Evolutionary conservation across 1,140 invertebrate genomes (phyloP).

Genomic region (Anthonomus grandis): DNA sequence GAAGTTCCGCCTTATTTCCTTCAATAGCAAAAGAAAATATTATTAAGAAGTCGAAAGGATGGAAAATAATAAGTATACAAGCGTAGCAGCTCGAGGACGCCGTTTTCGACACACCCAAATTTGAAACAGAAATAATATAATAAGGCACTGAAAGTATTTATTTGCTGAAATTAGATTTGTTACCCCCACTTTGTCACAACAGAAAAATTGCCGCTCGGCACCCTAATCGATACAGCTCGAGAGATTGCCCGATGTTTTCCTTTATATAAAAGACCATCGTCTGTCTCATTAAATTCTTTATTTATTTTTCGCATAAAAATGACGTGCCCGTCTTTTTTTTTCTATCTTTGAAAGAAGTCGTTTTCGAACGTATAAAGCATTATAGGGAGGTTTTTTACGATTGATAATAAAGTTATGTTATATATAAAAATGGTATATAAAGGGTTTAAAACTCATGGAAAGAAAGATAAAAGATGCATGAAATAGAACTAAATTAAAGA

Average conservation of each 20-base stretch:
- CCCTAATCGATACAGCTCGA: slow-evolving; percentile 28
- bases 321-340: too few relatives aligned
- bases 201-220: slow-evolving; percentile 32
- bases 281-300: slow-evolving; percentile 24
- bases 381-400: too few relatives aligned
- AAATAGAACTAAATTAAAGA: too few relatives aligned
- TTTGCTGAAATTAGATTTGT: slow-evolving; percentile 49
- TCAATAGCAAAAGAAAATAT: slow-evolving; percentile 30
- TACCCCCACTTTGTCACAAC: slow-evolving; percentile 39
- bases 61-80: slow-evolving; percentile 42
- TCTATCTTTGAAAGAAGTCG: too few relatives aligned
- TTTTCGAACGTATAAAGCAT: too few relatives aligned
- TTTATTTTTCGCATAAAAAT: slow-evolving; percentile 16
- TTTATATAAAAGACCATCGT: slow-evolving; percentile 19
- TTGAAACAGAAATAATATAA: slow-evolving; percentile 49
- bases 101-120: too few relatives aligned
- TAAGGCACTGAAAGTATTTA: slow-evolving; percentile 48
- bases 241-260: slow-evolving; percentile 18
- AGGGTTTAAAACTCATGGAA: too few relatives aligned
- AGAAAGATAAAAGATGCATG: too few relatives aligned
- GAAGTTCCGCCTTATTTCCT: slow-evolving; percentile 28
- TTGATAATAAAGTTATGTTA: too few relatives aligned
- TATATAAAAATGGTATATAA: too few relatives aligned
- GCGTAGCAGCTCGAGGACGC: slow-evolving; percentile 34
- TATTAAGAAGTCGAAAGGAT: slow-evolving; percentile 37